Evolutionary conservation across 2,888 invertebrate genomes (phyloP).

Genomic region (Malacosoma neustria): DNA sequence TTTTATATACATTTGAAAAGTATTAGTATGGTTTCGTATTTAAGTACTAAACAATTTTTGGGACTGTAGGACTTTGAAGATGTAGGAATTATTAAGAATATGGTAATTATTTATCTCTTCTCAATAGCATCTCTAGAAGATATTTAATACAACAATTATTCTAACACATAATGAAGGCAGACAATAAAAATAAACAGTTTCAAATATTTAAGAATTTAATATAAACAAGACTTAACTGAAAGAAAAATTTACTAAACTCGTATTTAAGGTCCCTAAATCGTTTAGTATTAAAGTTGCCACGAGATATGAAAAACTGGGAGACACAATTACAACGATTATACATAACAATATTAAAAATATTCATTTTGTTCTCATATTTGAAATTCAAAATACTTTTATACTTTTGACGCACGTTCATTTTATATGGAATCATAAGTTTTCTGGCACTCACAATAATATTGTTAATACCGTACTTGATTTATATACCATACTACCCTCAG

Average conservation of each 20-base stretch:
- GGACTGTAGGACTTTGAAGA: too few species aligned
- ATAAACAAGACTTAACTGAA: too few species aligned
- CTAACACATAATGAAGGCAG: too few species aligned
- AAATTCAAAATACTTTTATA: neutral
- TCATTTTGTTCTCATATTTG: neutral
- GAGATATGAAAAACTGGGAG: slow-evolving; percentile 18
- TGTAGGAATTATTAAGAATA: too few species aligned
- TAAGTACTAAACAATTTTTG: slow-evolving; percentile 22
- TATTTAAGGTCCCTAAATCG: neutral
- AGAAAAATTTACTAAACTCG: too few species aligned
- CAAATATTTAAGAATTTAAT: too few species aligned
- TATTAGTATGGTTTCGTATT: slow-evolving; percentile 18
- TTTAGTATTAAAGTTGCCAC: slow-evolving; percentile 13
- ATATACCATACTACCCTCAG: too few species aligned
- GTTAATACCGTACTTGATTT: too few species aligned
- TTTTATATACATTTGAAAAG: neutral
- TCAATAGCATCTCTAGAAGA: too few species aligned
- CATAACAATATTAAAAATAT: slow-evolving; percentile 23
- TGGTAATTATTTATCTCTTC: too few species aligned
- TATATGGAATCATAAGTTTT: neutral
- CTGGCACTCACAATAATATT: neutral
- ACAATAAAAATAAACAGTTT: too few species aligned
- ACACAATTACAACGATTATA: slow-evolving; percentile 35
- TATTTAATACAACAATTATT: too few species aligned
- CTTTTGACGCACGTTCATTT: neutral